These are phyloP conservation scores for Melolontha melolontha DNA, from an alignment of 2,888 invertebrate species.

Conservation along the genomic window DNA sequence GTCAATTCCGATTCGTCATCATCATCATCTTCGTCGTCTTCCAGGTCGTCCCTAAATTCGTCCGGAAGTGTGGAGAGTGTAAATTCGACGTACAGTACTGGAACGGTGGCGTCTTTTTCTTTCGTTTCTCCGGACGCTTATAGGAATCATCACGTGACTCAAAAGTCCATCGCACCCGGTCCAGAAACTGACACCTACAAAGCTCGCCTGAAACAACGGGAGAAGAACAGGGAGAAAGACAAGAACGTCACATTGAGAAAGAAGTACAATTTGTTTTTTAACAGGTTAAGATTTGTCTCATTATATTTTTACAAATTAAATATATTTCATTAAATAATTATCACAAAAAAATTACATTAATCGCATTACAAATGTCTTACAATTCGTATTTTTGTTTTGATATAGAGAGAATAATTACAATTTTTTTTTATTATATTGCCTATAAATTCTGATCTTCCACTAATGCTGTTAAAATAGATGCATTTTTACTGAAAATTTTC, in stretches of 20 bases:
- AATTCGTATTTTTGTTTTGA: no score
- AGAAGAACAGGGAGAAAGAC: conserved; percentile 70
- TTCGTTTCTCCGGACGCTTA: conserved; percentile 73
- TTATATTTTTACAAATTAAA: no score
- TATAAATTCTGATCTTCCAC: no score
- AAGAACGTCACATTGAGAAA: conserved; percentile 73
- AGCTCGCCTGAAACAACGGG: conserved; percentile 72
- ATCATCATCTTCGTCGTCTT: conserved; percentile 56
- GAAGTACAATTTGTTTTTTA: conserved; percentile 73
- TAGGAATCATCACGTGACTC: conserved; percentile 59
- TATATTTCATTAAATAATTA: no score
- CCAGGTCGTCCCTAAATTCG: conserved; percentile 15
- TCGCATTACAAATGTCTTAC: no score
- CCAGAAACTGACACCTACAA: conserved; percentile 76
- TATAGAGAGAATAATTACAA: no score
- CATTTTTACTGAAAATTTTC: no score
- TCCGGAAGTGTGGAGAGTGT: conserved; percentile 73
- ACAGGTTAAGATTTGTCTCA: no score
- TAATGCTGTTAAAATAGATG: no score
- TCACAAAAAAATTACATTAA: no score
- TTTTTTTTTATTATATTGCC: no score
- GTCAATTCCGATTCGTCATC: conserved; percentile 48
- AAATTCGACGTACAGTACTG: conserved; percentile 77
- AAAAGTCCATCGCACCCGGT: conserved; percentile 67
- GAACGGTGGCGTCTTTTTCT: conserved; percentile 79